Conservation (phyloP, 2,797 vertebrate species). For the Diglossa cyanea region DNA sequence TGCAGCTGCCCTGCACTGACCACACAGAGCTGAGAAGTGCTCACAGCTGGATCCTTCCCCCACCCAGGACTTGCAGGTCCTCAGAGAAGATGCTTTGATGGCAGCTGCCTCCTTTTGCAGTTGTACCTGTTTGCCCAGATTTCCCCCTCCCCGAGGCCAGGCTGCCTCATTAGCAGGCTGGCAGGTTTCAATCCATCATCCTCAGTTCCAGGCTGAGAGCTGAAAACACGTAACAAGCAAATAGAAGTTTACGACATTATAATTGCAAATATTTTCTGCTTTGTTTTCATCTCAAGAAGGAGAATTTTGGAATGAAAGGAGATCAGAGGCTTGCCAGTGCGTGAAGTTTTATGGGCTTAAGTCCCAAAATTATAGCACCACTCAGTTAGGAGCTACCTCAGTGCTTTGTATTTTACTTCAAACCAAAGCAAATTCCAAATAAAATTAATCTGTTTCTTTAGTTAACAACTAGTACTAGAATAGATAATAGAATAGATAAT, state of each 20-base stretch:
- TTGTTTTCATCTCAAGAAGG: constrained; percentile 43
- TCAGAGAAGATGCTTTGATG: not conserved
- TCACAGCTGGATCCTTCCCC: not conserved
- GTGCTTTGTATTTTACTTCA: not conserved
- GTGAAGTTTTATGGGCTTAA: constrained; percentile 52
- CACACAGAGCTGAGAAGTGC: not conserved
- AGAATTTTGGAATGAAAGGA: constrained; percentile 40
- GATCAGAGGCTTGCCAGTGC: not conserved
- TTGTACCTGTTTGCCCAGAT: constrained; percentile 6
- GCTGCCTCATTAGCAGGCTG: constrained; percentile 1
- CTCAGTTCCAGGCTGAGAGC: not conserved
- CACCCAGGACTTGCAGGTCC: not conserved
- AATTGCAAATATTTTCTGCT: constrained; percentile 63
- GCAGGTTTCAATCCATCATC: constrained; percentile 1
- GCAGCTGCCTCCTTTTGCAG: not conserved
- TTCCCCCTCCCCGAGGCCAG: not conserved
- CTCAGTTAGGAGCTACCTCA: not conserved
- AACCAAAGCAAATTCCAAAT: not conserved
- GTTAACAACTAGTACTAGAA: not conserved
- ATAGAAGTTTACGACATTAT: constrained; percentile 33
- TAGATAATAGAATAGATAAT: not conserved
- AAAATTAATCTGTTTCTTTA: not conserved
- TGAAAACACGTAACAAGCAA: constrained; percentile 10
- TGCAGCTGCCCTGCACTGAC: not conserved
- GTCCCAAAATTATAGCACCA: constrained; percentile 36